phyloP scores from a whole-genome alignment of 2,113 vertebrate genomes.

The Misgurnus mizolepis region DNA sequence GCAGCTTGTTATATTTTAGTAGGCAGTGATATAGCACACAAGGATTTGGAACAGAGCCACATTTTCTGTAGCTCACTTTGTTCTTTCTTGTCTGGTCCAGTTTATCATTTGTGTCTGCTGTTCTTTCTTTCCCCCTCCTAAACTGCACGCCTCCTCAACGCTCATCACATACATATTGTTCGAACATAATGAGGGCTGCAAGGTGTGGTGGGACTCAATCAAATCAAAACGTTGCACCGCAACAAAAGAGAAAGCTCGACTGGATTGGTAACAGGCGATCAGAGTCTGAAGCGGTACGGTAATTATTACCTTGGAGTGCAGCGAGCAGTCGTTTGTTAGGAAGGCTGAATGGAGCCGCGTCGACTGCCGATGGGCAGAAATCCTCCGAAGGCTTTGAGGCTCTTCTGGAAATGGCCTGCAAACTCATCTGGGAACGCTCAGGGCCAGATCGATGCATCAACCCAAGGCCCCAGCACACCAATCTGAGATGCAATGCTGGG shows the following conservation, averaged over 20 bases:
- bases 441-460: conserved; percentile 79
- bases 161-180: conserved; percentile 40
- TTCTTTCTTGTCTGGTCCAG: conserved; percentile 23
- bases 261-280: conserved; percentile 39
- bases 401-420: conserved; percentile 68
- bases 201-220: conserved; percentile 39
- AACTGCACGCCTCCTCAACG: background rate
- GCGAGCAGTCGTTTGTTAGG: conserved; percentile 62
- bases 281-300: conserved; percentile 36
- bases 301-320: conserved; percentile 58
- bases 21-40: no score
- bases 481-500: conserved; percentile 67
- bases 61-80: background rate
- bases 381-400: conserved; percentile 67
- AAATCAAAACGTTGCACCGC: conserved; percentile 41
- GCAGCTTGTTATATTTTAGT: no score
- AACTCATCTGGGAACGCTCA: conserved; percentile 71
- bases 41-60: no score
- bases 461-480: conserved; percentile 68
- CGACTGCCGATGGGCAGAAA: conserved; percentile 67
- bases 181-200: conserved; percentile 34
- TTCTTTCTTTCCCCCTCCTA: background rate
- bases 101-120: conserved; percentile 1
- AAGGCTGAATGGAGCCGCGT: conserved; percentile 45
- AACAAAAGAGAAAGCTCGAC: conserved; percentile 21